These are phyloP conservation scores for Lordiphosa collinella DNA, from an alignment of 1,140 invertebrate species.

Conservation along the genomic window DNA sequence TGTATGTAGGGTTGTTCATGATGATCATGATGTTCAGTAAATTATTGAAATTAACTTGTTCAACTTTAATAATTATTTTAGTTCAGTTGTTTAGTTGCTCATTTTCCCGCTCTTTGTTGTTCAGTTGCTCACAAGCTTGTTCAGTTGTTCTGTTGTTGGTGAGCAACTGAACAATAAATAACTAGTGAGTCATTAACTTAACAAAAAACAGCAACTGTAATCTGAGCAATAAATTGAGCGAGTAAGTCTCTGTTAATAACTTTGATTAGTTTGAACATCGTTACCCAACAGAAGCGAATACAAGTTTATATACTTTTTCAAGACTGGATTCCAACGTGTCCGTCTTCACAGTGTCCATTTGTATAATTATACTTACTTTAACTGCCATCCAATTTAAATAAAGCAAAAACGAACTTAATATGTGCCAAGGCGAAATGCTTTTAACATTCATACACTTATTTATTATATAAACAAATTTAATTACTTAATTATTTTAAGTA, in stretches of 20 bases:
- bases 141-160: too few species aligned
- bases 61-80: too few species aligned
- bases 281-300: neutral
- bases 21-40: too few species aligned
- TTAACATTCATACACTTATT: constrained; percentile 21
- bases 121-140: too few species aligned
- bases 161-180: too few species aligned
- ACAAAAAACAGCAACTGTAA: too few species aligned
- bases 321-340: neutral
- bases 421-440: constrained; percentile 23
- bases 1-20: constrained; percentile 33
- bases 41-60: neutral
- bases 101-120: too few species aligned
- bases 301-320: neutral
- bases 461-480: constrained; percentile 16
- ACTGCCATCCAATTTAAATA: constrained; percentile 10
- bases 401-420: constrained; percentile 25
- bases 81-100: too few species aligned
- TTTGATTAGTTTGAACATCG: too few species aligned
- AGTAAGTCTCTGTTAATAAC: too few species aligned
- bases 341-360: neutral
- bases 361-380: neutral
- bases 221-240: too few species aligned
- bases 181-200: too few species aligned
- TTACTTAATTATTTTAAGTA: constrained; percentile 31